phyloP scores from a whole-genome alignment of 2,888 invertebrate genomes.

The Panzeria rudis region DNA sequence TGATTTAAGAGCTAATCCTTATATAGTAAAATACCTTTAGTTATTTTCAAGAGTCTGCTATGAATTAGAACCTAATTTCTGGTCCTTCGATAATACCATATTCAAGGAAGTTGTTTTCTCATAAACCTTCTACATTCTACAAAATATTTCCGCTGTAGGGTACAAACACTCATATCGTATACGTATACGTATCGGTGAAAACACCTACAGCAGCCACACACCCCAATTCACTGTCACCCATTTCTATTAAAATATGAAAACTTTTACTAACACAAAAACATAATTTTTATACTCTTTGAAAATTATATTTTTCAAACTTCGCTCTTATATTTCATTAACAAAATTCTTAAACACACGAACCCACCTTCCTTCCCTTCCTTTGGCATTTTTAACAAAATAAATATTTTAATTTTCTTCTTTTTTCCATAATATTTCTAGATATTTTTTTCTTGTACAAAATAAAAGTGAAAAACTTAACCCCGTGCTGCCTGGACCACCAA shows the following conservation, averaged over 20 bases:
- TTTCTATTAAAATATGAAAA: neutral
- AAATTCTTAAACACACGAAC: neutral
- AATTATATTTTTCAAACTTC: conserved; percentile 52
- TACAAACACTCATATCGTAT: neutral
- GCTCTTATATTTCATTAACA: conserved; percentile 32
- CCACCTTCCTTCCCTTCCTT: neutral
- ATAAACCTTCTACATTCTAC: no score
- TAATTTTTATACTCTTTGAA: conserved; percentile 38
- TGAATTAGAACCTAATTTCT: no score
- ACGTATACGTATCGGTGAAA: neutral
- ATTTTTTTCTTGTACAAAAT: conserved; percentile 48
- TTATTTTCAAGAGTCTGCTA: no score
- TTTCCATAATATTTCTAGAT: conserved; percentile 61
- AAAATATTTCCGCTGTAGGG: conserved; percentile 15
- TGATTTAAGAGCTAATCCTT: no score
- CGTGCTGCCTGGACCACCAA: neutral
- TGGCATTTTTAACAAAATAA: conserved; percentile 55
- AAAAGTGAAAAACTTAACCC: conserved; percentile 32
- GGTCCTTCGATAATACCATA: no score
- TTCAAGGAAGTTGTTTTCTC: no score
- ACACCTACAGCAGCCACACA: neutral
- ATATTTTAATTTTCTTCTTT: conserved; percentile 57
- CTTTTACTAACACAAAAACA: conserved; percentile 57
- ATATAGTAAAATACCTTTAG: no score
- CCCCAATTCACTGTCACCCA: neutral